Base-by-base conservation (phyloP, 2,797 vertebrate genomes). In the Gallirallus australis region DNA sequence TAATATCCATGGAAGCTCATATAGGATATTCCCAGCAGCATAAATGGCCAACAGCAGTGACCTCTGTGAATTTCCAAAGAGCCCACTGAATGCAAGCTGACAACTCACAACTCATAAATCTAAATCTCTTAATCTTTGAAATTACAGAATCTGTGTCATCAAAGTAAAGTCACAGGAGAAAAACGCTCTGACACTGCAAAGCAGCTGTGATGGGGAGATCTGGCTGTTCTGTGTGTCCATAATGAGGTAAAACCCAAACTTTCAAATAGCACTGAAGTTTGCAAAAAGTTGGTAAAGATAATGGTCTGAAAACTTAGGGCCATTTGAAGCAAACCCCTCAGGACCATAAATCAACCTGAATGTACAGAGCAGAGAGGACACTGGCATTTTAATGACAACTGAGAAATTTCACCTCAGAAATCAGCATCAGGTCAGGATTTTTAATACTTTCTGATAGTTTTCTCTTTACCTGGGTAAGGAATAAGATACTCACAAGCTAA, bases 351-450 rank as follows among this genome's bases (percentile, higher is more conserved):
- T 61, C 13, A 15, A 8, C 31, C 16, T 9, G 15, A 64, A 82
- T 1, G 12, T 14, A 68, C 19, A 65, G 3, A 77, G 37, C 16
- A 54, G 47, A 69, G 47, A 39, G 15, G n/a, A 86, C 72, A 64
- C 2, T 0, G 1, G 12, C 25, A 61, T 56, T 90, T 84, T 60
- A 86, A 54, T 20, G 17, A 79, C 60, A 89, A 80, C 18, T n/a
- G 42, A 63, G 48, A 80, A 59, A 92, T 64, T 84, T 68, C 90
- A 82, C 27, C 63, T 75, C 42, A 59, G 53, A 91, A 85, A 89
- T 15, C 27, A 27, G 59, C 48, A 40, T 52, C 39, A 37, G 42
- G 21, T 56, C 59, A 66, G 52, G 37, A 7, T 91, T 50, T 80
- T 87, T 24, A 50, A 40, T 2, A 14, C 18, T 30, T 63, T 42